These are phyloP conservation scores for Sebastes reedi DNA, from an alignment of 2,797 vertebrate genomes.

Conservation along the genomic window DNA sequence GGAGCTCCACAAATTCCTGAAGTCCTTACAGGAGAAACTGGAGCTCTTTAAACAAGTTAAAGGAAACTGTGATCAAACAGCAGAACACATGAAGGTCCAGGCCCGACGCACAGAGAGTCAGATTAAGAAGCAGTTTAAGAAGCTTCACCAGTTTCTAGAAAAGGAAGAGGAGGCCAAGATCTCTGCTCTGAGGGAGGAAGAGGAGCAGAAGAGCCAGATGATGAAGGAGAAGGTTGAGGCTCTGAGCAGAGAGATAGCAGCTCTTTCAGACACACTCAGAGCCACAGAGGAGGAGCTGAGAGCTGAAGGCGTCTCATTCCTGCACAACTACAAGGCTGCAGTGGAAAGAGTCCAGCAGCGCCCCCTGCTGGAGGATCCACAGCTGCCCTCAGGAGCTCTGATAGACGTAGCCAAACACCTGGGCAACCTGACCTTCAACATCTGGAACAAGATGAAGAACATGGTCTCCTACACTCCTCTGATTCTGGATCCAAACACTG, in stretches of 20 bases:
- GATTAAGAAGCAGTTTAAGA: slow-evolving; percentile 52
- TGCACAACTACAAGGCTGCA: slow-evolving; percentile 36
- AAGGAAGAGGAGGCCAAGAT: slow-evolving; percentile 49
- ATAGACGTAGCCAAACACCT: slow-evolving; percentile 55
- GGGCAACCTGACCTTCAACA: slow-evolving; percentile 54
- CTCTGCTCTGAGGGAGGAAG: slow-evolving; percentile 40
- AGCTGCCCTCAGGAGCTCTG: slow-evolving; percentile 40
- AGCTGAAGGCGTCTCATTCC: slow-evolving; percentile 40
- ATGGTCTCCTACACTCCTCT: slow-evolving; percentile 38
- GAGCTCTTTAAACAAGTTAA: slow-evolving; percentile 10
- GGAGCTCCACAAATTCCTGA: slow-evolving; percentile 27
- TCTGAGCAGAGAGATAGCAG: slow-evolving; percentile 35
- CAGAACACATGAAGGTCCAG: slow-evolving; percentile 43
- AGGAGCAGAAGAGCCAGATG: slow-evolving; percentile 23
- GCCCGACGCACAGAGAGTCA: slow-evolving; percentile 23
- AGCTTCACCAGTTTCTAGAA: slow-evolving; percentile 40
- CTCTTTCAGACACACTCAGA: slow-evolving; percentile 32
- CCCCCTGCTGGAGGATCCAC: slow-evolving; percentile 20
- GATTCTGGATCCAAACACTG: slow-evolving; percentile 61
- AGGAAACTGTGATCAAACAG: slow-evolving; percentile 24
- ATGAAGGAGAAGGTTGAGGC: slow-evolving; percentile 20
- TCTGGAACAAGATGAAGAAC: slow-evolving; percentile 55
- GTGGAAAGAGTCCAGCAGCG: slow-evolving; percentile 21
- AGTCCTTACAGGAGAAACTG: slow-evolving; percentile 42
- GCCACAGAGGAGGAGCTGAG: slow-evolving; percentile 26